Conservation (phyloP, 2,797 vertebrate genomes). For the Acanthurus lineatus region DNA sequence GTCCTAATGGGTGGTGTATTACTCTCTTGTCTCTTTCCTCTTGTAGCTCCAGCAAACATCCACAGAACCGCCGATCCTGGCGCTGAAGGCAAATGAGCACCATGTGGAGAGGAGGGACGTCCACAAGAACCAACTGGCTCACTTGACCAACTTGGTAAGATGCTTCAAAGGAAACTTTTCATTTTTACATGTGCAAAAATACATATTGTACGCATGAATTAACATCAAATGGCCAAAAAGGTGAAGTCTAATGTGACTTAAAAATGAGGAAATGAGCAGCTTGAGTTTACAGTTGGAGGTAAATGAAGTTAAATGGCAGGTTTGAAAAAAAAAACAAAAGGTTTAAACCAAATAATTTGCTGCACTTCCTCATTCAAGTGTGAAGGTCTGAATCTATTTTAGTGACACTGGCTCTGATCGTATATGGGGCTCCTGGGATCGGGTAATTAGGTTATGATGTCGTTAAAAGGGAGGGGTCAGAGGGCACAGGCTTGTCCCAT, state of each 20-base stretch:
- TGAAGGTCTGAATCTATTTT: constrained; percentile 37
- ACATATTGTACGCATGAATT: not conserved
- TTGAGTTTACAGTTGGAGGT: constrained; percentile 23
- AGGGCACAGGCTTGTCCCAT: constrained; percentile 62
- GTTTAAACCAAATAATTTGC: constrained; percentile 34
- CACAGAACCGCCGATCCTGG: constrained; percentile 77
- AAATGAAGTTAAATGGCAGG: constrained; percentile 32
- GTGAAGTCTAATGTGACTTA: constrained; percentile 30
- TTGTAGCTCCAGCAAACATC: constrained; percentile 81
- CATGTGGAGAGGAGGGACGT: constrained; percentile 82
- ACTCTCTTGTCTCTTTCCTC: constrained; percentile 26
- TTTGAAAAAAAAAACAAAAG: not conserved
- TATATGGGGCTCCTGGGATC: constrained; percentile 56
- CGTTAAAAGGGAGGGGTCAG: constrained; percentile 75
- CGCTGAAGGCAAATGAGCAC: constrained; percentile 75
- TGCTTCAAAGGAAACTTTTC: not conserved
- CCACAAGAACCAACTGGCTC: constrained; percentile 75
- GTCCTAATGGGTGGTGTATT: constrained; percentile 58
- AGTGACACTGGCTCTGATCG: constrained; percentile 34
- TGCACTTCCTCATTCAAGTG: constrained; percentile 13
- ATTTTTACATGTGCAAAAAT: not conserved
- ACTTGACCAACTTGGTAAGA: constrained; percentile 86
- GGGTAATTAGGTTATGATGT: constrained; percentile 76
- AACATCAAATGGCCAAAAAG: not conserved
- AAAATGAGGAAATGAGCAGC: constrained; percentile 23